A percentile compares a stretch with the other conserved stretches of the same genome.
phyloP scores from a whole-genome alignment of 2,113 vertebrate genomes.

The Ictalurus furcatus region DNA sequence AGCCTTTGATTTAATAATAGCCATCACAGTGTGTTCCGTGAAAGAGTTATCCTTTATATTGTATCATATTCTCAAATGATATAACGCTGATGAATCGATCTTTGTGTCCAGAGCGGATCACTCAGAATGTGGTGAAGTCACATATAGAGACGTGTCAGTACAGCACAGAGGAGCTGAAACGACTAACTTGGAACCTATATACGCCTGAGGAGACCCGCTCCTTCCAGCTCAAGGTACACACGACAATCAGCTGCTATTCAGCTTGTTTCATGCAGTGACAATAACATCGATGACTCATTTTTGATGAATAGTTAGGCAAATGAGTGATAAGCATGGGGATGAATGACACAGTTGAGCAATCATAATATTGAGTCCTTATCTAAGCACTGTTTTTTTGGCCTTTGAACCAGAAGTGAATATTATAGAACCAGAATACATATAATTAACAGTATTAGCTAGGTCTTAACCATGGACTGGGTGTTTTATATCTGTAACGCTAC shows the following conservation, averaged over 20 bases:
- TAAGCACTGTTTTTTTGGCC: not conserved
- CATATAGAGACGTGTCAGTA: constrained; percentile 89
- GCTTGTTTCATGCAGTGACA: not conserved
- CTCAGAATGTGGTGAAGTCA: constrained; percentile 85
- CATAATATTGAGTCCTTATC: not conserved
- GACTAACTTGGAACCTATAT: constrained; percentile 81
- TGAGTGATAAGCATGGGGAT: too few relatives aligned
- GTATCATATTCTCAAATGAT: too few relatives aligned
- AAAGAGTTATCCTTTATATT: not conserved
- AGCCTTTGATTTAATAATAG: not conserved
- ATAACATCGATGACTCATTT: not conserved
- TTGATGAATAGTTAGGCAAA: not conserved
- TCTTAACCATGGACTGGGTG: not conserved
- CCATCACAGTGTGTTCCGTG: not conserved
- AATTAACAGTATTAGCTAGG: not conserved
- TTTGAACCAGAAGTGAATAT: not conserved
- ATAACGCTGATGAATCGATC: not conserved
- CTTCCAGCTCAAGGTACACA: constrained; percentile 81
- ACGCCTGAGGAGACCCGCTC: constrained; percentile 80
- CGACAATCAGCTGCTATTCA: not conserved
- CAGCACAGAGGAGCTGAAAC: constrained; percentile 84
- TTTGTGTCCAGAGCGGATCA: constrained; percentile 74
- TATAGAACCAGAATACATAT: not conserved
- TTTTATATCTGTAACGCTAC: not conserved
- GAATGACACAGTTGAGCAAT: not conserved